Evolutionary conservation across 2,888 invertebrate genomes (phyloP).

Genomic region (Drosophila algonquin): DNA sequence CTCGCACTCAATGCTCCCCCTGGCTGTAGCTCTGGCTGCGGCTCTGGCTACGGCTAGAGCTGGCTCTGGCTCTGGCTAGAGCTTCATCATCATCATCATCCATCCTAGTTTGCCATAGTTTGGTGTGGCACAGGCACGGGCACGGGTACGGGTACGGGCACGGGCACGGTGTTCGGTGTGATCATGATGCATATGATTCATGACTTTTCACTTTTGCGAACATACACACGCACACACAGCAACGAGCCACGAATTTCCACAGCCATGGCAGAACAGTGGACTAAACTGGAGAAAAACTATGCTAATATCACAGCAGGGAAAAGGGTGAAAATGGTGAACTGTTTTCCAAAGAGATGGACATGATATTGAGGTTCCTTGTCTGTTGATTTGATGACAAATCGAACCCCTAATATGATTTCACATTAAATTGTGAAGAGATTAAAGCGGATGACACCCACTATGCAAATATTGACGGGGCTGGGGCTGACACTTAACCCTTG

Average conservation of each 20-base stretch:
- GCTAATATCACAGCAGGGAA: background rate
- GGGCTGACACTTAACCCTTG: constrained; percentile 73
- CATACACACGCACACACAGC: background rate
- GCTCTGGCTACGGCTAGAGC: constrained; percentile 11
- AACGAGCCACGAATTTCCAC: constrained; percentile 19
- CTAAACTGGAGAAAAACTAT: background rate
- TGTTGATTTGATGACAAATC: background rate
- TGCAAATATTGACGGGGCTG: constrained; percentile 35
- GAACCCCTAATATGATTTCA: background rate
- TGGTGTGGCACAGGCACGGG: constrained; percentile 23
- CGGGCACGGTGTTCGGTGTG: constrained; percentile 44
- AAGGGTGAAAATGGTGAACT: background rate
- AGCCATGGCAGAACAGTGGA: constrained; percentile 35
- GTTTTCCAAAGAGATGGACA: background rate
- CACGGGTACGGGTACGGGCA: background rate
- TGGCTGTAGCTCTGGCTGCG: constrained; percentile 2
- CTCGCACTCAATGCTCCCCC: constrained; percentile 54
- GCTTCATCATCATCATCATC: constrained; percentile 45
- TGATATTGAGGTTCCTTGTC: background rate
- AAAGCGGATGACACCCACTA: constrained; percentile 41
- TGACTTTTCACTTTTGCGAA: constrained; percentile 76
- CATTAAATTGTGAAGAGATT: background rate
- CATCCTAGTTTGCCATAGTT: constrained; percentile 58
- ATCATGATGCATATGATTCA: constrained; percentile 74
- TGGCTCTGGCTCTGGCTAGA: constrained; percentile 23